These are phyloP conservation scores for Anarhynchus alexandrinus DNA, from an alignment of 2,113 vertebrate genomes.

Conservation along the genomic window DNA sequence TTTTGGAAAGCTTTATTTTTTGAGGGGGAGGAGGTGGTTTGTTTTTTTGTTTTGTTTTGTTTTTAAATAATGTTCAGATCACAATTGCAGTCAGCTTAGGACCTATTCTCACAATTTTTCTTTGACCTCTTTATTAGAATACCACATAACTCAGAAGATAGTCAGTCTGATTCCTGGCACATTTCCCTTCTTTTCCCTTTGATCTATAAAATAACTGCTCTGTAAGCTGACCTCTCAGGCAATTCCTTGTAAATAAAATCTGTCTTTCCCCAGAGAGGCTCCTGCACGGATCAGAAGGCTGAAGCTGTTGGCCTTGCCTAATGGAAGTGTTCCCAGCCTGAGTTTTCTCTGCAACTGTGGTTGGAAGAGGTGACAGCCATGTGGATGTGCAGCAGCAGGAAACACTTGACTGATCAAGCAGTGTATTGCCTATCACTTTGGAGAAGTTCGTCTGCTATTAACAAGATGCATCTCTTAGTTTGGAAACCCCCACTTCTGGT, in stretches of 20 bases:
- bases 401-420: neutral
- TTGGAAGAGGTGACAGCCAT: neutral
- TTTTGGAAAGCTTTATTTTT: neutral
- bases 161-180: neutral
- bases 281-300: neutral
- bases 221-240: neutral
- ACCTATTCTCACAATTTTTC: neutral
- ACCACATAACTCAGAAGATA: neutral
- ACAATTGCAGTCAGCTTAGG: neutral
- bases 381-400: neutral
- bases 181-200: slow-evolving; percentile 25
- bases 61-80: neutral
- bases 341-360: neutral
- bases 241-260: neutral
- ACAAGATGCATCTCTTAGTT: neutral
- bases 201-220: neutral
- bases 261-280: neutral
- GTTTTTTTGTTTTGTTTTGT: neutral
- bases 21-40: neutral
- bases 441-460: neutral
- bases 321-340: neutral
- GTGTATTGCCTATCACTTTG: neutral
- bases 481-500: neutral
- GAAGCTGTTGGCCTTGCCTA: neutral
- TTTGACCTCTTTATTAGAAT: neutral